These are phyloP conservation scores for Drosophila aff. DNA, from an alignment of 1,140 invertebrate genomes.

Conservation along the genomic window DNA sequence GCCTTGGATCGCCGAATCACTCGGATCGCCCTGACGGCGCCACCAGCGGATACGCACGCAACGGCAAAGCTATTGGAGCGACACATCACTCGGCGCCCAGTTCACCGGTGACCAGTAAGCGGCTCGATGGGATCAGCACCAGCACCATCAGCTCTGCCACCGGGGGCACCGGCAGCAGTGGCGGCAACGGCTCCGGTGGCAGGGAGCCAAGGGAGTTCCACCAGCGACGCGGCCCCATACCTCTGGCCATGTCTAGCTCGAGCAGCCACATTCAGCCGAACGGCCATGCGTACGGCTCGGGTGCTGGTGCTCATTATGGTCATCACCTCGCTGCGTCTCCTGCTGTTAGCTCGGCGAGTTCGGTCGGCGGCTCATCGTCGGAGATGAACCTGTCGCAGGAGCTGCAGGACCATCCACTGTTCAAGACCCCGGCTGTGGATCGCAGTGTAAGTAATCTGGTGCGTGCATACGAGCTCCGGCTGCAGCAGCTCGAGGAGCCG, in stretches of 20 bases:
- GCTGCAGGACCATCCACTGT: constrained; percentile 84
- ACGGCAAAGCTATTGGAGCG: constrained; percentile 57
- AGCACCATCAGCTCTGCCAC: constrained; percentile 24
- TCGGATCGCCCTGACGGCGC: constrained; percentile 83
- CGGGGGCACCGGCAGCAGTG: constrained; percentile 21
- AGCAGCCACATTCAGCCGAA: constrained; percentile 81
- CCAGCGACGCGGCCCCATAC: constrained; percentile 61
- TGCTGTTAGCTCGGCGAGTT: constrained; percentile 82
- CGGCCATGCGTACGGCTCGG: constrained; percentile 63
- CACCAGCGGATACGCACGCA: constrained; percentile 69
- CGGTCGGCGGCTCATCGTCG: constrained; percentile 81
- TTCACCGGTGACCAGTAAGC: constrained; percentile 87
- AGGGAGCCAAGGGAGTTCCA: constrained; percentile 25
- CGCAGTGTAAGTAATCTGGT: constrained; percentile 82
- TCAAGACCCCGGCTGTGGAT: constrained; percentile 81
- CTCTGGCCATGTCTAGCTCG: constrained; percentile 82
- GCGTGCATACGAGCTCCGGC: constrained; percentile 63
- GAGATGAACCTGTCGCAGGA: constrained; percentile 85
- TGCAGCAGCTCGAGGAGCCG: constrained; percentile 23
- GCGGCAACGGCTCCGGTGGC: constrained; percentile 10
- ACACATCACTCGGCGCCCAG: constrained; percentile 87
- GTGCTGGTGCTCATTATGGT: constrained; percentile 64
- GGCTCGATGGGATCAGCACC: constrained; percentile 44
- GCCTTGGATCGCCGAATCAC: constrained; percentile 84
- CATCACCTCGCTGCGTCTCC: constrained; percentile 80